Evolutionary conservation across 2,797 vertebrate species (phyloP).

Genomic region (Neoniphon sammara): DNA sequence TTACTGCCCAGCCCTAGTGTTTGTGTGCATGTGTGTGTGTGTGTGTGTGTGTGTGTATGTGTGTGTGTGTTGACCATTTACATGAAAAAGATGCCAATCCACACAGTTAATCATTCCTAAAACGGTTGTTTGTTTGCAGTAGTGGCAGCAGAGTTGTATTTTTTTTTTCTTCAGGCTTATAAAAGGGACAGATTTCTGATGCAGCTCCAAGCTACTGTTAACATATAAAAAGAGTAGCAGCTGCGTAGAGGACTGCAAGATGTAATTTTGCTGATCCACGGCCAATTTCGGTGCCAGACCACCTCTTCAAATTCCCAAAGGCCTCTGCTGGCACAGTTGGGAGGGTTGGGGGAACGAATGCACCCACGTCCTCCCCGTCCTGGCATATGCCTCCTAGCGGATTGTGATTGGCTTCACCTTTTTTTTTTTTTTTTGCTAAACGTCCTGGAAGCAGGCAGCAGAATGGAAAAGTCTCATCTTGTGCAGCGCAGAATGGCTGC

Average conservation of each 20-base stretch:
- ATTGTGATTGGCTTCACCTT: constrained; percentile 21
- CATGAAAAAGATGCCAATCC: constrained; percentile 18
- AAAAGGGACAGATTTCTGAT: constrained; percentile 41
- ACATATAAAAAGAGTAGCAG: constrained; percentile 57
- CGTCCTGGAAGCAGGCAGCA: constrained; percentile 1
- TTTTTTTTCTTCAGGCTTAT: constrained; percentile 1
- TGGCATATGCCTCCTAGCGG: constrained; percentile 9
- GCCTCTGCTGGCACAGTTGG: constrained; percentile 27
- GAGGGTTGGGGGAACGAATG: constrained; percentile 8
- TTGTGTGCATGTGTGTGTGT: background rate
- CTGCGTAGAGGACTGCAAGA: constrained; percentile 56
- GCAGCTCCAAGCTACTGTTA: constrained; percentile 48
- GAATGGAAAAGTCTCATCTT: constrained; percentile 14
- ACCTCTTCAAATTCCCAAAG: constrained; percentile 48
- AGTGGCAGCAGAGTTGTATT: background rate
- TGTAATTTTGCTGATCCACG: constrained; percentile 47
- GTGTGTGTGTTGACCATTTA: constrained; percentile 6
- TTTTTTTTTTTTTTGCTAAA: constrained; percentile 3
- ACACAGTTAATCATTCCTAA: constrained; percentile 19
- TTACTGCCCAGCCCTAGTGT: no score
- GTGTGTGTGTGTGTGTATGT: background rate
- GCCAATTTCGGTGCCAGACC: constrained; percentile 48
- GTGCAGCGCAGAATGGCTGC: constrained; percentile 10
- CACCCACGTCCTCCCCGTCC: constrained; percentile 38
- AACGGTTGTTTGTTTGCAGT: constrained; percentile 26